A percentile compares a stretch with the other conserved stretches of the same genome.
Conservation (phyloP, 2,797 vertebrate species). For the Amblyopsis hoosieri region DNA sequence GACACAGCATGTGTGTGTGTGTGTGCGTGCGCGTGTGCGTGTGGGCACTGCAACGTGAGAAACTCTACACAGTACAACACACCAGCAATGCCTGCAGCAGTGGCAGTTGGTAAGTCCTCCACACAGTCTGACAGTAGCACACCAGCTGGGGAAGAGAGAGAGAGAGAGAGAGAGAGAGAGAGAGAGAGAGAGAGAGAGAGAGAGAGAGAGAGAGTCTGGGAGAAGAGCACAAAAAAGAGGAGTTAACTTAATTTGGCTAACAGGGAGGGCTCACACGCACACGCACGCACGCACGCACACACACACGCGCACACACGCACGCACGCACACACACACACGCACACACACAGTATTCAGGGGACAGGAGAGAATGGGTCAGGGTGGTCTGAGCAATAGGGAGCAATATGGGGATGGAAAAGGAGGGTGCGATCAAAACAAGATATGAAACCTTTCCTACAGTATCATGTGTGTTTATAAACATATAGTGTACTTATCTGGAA, state of each 20-base stretch:
- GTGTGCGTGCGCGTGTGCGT: constrained; percentile 25
- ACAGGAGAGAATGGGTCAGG: background rate
- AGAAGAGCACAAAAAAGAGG: background rate
- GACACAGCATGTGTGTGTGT: constrained; percentile 48
- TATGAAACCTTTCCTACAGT: too few relatives aligned
- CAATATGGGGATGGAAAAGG: too few relatives aligned
- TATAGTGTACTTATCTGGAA: too few relatives aligned
- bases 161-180: constrained; percentile 41
- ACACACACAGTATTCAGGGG: background rate
- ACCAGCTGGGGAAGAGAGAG: constrained; percentile 24
- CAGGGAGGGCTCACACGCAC: background rate
- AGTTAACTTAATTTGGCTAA: too few relatives aligned
- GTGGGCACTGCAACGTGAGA: constrained; percentile 57
- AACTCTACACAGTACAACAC: constrained; percentile 62
- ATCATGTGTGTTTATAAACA: too few relatives aligned
- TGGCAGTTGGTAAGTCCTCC: constrained; percentile 62
- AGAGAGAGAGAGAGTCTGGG: constrained; percentile 31
- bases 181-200: constrained; percentile 48
- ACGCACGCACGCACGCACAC: too few relatives aligned
- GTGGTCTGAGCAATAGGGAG: too few relatives aligned
- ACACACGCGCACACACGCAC: background rate
- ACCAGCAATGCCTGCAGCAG: constrained; percentile 55
- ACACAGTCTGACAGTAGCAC: constrained; percentile 59
- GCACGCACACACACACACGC: background rate
- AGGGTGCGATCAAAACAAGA: too few relatives aligned